These are phyloP conservation scores for Cremastinae sp. DNA, from an alignment of 2,888 invertebrate species.

Conservation along the genomic window DNA sequence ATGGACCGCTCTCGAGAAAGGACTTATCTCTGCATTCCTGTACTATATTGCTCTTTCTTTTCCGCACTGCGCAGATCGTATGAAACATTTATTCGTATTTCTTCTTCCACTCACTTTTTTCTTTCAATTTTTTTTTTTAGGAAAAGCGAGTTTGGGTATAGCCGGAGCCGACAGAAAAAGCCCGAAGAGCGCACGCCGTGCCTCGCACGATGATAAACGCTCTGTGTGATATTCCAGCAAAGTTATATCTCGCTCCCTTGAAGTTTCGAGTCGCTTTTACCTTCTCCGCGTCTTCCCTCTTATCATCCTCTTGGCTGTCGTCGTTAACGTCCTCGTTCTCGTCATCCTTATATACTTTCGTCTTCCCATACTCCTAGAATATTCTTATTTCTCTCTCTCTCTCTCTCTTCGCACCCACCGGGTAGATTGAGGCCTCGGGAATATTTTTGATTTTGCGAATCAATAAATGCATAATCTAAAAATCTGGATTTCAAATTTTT, in stretches of 20 bases:
- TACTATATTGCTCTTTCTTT: constrained; percentile 40
- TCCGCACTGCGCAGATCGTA: constrained; percentile 56
- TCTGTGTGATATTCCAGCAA: constrained; percentile 35
- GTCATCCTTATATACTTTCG: constrained; percentile 22
- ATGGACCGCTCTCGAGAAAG: neutral
- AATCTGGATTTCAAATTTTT: too few relatives aligned
- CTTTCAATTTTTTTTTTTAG: neutral
- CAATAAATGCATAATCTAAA: too few relatives aligned
- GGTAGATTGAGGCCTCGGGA: too few relatives aligned
- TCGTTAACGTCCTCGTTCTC: constrained; percentile 26
- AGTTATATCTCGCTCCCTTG: constrained; percentile 38
- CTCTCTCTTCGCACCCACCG: neutral
- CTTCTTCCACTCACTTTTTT: constrained; percentile 1
- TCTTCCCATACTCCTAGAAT: neutral
- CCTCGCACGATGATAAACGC: constrained; percentile 37
- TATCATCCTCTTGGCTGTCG: constrained; percentile 51
- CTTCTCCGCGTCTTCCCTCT: constrained; percentile 8
- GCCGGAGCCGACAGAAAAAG: constrained; percentile 46
- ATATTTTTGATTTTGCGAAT: too few relatives aligned
- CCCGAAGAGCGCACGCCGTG: constrained; percentile 33
- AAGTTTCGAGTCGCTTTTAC: constrained; percentile 44
- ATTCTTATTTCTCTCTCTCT: constrained; percentile 4
- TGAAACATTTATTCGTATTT: constrained; percentile 24
- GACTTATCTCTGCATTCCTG: constrained; percentile 22
- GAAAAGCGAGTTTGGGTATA: neutral